Percentiles rank a stretch among this genome's conserved stretches.
Evolutionary conservation across 2,888 invertebrate genomes (phyloP).

Genomic region (Amaurobius ferox): DNA sequence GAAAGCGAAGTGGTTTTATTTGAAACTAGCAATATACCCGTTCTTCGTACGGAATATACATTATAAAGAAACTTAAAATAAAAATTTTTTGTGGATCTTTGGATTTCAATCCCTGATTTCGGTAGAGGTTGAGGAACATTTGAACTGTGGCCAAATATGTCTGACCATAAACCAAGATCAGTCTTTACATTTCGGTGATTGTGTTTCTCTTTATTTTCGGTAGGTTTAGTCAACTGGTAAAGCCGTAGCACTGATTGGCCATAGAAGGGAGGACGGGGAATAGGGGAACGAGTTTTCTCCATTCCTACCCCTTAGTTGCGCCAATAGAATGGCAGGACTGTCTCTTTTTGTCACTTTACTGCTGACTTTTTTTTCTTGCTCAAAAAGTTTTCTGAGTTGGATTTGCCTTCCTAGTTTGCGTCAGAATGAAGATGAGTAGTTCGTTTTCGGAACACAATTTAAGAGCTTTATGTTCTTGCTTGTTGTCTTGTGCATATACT

Average conservation of each 20-base stretch:
- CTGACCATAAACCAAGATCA: background rate
- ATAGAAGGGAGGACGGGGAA: background rate
- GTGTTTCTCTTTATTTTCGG: background rate
- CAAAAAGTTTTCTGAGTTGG: conserved; percentile 21
- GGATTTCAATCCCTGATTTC: too few relatives aligned
- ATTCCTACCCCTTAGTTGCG: background rate
- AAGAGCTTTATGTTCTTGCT: background rate
- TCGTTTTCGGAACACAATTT: conserved; percentile 1
- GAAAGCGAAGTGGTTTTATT: too few relatives aligned
- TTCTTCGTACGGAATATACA: too few relatives aligned
- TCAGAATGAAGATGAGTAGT: conserved; percentile 28
- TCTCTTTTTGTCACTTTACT: background rate
- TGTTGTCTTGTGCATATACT: too few relatives aligned
- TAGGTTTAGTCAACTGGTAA: conserved; percentile 8
- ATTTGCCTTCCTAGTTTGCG: background rate
- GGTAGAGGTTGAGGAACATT: too few relatives aligned
- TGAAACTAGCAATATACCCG: too few relatives aligned
- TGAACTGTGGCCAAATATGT: conserved; percentile 31
- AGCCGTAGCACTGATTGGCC: background rate
- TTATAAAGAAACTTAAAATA: too few relatives aligned
- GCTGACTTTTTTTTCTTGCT: background rate
- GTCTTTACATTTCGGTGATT: background rate
- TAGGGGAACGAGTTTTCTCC: background rate
- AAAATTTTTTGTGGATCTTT: too few relatives aligned
- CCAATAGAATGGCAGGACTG: background rate